Evolutionary conservation across 2,113 vertebrate genomes (phyloP).

Genomic region (Cyprinodon brontotheroides): DNA sequence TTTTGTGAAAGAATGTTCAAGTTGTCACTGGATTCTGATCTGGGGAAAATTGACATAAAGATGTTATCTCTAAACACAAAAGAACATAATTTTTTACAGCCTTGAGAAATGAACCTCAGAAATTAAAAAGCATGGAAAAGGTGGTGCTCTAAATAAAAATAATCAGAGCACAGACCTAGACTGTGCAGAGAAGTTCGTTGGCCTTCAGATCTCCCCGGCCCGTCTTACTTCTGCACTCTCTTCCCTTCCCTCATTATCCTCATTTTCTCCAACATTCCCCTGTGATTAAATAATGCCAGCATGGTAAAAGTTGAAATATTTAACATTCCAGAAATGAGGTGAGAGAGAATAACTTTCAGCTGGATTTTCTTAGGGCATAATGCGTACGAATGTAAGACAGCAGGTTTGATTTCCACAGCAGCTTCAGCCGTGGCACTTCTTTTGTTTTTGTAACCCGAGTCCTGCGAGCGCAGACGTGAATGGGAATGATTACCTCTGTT

Average conservation of each 20-base stretch:
- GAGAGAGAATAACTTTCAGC: slow-evolving; percentile 35
- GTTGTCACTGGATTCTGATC: slow-evolving; percentile 82
- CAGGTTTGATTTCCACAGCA: slow-evolving; percentile 26
- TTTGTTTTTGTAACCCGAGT: slow-evolving; percentile 56
- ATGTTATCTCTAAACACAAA: background rate
- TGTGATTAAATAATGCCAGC: slow-evolving; percentile 42
- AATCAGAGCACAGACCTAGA: slow-evolving; percentile 31
- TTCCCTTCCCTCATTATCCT: slow-evolving; percentile 21
- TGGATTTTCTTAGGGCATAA: background rate
- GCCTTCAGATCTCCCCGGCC: slow-evolving; percentile 36
- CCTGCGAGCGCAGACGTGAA: slow-evolving; percentile 38
- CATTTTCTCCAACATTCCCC: slow-evolving; percentile 14
- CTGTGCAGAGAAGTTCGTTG: slow-evolving; percentile 6
- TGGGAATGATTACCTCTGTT: slow-evolving; percentile 60
- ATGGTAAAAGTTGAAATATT: slow-evolving; percentile 47
- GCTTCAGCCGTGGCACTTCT: slow-evolving; percentile 27
- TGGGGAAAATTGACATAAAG: slow-evolving; percentile 36
- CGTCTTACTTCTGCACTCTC: slow-evolving; percentile 39
- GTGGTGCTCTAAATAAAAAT: slow-evolving; percentile 27
- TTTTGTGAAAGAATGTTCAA: slow-evolving; percentile 82
- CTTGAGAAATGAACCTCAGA: background rate
- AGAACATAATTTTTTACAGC: background rate
- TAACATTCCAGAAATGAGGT: slow-evolving; percentile 53
- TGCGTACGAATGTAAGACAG: slow-evolving; percentile 14
- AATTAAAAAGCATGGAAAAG: slow-evolving; percentile 43